Evolutionary conservation across 2,113 vertebrate species (phyloP), one percentile per base, ranked within the genome.

Genomic region (Gorsachius goisagi): DNA sequence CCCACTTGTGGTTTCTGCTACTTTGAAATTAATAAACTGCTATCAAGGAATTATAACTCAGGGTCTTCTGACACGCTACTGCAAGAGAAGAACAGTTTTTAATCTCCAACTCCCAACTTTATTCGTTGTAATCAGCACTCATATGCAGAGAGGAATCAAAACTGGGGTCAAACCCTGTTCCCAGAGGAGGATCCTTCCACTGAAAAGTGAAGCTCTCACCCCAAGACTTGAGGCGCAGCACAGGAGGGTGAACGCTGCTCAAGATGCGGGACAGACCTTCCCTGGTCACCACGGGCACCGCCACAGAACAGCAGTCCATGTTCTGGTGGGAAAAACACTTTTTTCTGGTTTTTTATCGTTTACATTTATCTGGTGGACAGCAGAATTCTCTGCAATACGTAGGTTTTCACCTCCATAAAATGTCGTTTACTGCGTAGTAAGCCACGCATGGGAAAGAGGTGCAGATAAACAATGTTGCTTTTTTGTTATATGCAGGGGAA

Each of bases 351-450:
- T 83, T 64, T 19, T 2, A n/a, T 19, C 14, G 2, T 32, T 53
- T 47, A 28, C 26, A 37, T 13, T 41, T 41, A 77, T 2, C 32
- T 37, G 15, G 11, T 3, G 15, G 35, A 60, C 21, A 88, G 37
- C 28, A 71, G 60, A 92, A 89, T 41, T 63, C 63, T 45, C 41
- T 56, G 39, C 73, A 71, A 93, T 11, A 28, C 8, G 64, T 7
- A 45, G 74, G 56, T 72, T 78, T 78, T 22, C 72, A 72, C 32
- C 49, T 35, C 64, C 35, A 3, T 19, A 41, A 78, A 30, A 62
- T 24, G 41, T 58, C 63, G 95, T 93, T 81, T 64, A 28, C 41
- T 71, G 64, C 73, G 90, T 15, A 92, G 68, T 41, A 94, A 85
- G 49, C 2, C 21, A 64, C 28, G 67, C 23, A 35, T 9, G 15